Evolutionary conservation across 1,140 invertebrate genomes (phyloP), one percentile per base, ranked within the genome.

Genomic region (Asbolus verrucosus): DNA sequence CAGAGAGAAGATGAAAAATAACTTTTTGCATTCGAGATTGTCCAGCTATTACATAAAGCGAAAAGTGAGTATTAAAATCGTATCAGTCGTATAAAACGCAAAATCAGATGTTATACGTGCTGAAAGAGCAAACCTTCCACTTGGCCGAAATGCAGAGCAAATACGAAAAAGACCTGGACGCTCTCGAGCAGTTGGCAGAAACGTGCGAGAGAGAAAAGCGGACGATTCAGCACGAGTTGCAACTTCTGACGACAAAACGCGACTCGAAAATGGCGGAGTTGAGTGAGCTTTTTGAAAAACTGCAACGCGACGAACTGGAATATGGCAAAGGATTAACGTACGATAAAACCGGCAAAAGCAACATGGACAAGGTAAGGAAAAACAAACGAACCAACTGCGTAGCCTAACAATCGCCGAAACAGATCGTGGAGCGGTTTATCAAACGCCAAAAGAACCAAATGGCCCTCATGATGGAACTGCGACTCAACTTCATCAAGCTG

Each of bases 41-140:
- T 19, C 46, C 8, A 11, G n/a, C 11, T 54, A 54, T 54, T 54
- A 27, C 21, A 27, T 27, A 21, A 24, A 21, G 9, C 46, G 46
- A 13, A 54, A 27, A 14, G 46, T 54, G 14, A 14, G 21, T 30
- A 16, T n/a, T n/a, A n/a, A n/a, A 9, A 2, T 46, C 19, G 16
- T 21, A 18, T 46, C n/a, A 18, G 16, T 9, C n/a, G 1, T 1
- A 19, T 1, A 18, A 9, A 46, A 15, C 13, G 15, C n/a, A 4
- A 0, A 19, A 46, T 46, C 18, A 46, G 41, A 46, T 46, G 41
- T 46, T 46, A n/a, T 46, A 46, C n/a, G 41, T 46, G n/a, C 18
- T 46, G 41, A 16, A 16, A 46, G 41, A 46, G 19, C 2, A 6
- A 2, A 46, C 3, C 24, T 3, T 27, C 24, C 3, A 27, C 3